Percentiles rank a stretch among this genome's conserved stretches.
Conservation (phyloP, 2,888 invertebrate species). For the Perizoma affinitatum region DNA sequence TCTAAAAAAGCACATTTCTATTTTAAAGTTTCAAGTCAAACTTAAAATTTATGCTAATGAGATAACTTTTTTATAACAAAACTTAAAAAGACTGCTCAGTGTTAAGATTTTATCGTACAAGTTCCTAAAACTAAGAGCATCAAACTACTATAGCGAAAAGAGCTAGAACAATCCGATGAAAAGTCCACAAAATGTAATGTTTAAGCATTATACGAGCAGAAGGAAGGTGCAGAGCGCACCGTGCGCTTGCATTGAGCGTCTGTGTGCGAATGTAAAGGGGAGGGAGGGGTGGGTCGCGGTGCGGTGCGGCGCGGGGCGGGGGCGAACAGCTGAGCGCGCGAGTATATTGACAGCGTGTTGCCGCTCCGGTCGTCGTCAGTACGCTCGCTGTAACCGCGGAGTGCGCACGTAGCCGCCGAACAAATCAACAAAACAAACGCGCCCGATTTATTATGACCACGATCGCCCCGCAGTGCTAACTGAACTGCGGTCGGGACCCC, state of each 20-base stretch:
- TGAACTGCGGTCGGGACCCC: conserved; percentile 75
- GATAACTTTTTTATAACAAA: too few relatives aligned
- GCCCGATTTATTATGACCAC: conserved; percentile 71
- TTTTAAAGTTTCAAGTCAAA: too few relatives aligned
- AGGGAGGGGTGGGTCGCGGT: conserved; percentile 53
- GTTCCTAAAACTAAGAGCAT: not conserved
- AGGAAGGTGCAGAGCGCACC: conserved; percentile 30
- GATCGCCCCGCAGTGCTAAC: conserved; percentile 76
- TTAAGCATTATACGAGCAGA: conserved; percentile 10
- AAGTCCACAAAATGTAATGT: conserved; percentile 2
- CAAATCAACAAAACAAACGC: conserved; percentile 48
- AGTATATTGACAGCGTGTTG: conserved; percentile 85
- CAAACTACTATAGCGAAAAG: not conserved
- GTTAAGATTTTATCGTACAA: not conserved
- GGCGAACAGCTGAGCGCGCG: conserved; percentile 84
- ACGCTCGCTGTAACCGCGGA: conserved; percentile 79
- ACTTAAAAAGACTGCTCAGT: too few relatives aligned
- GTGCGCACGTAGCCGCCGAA: conserved; percentile 75
- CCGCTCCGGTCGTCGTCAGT: conserved; percentile 75
- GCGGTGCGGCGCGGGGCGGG: conserved; percentile 69
- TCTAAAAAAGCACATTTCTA: too few relatives aligned
- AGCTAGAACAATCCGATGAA: not conserved
- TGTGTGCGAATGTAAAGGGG: conserved; percentile 59
- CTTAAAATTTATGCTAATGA: too few relatives aligned
- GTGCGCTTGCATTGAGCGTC: conserved; percentile 41